Conservation (phyloP, 2,113 vertebrate species). For the Climacteris rufus region DNA sequence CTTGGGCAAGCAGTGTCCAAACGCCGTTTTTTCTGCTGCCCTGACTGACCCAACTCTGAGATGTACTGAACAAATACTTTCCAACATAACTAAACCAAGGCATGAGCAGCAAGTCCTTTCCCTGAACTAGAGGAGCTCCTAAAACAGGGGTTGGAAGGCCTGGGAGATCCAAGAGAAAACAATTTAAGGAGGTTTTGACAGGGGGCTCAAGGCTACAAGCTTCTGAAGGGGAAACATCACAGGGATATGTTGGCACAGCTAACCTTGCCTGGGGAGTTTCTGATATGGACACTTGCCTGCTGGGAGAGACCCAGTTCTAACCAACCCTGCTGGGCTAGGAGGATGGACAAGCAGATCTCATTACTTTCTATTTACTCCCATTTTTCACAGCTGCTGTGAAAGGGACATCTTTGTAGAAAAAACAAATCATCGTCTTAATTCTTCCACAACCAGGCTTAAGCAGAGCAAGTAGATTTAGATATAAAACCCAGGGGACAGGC, state of each 20-base stretch:
- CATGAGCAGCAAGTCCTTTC: not conserved
- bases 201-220: fast-evolving
- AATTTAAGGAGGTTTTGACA: not conserved
- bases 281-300: fast-evolving
- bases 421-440: not conserved
- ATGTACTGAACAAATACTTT: not conserved
- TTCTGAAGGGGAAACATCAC: not conserved
- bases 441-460: not conserved
- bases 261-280: not conserved
- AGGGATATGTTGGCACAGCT: not conserved
- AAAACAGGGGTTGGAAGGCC: not conserved
- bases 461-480: slow-evolving; percentile 9
- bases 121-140: not conserved
- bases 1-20: not conserved
- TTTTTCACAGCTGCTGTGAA: not conserved
- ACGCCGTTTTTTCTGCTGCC: not conserved
- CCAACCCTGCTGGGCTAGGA: not conserved
- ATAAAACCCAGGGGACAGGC: not conserved
- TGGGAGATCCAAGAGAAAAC: not conserved
- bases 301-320: not conserved
- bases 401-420: not conserved
- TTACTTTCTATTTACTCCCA: not conserved
- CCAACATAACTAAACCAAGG: not conserved
- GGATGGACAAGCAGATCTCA: not conserved
- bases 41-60: not conserved